Conservation (phyloP, 2,888 invertebrate genomes). For the Physocephala rufipes region DNA sequence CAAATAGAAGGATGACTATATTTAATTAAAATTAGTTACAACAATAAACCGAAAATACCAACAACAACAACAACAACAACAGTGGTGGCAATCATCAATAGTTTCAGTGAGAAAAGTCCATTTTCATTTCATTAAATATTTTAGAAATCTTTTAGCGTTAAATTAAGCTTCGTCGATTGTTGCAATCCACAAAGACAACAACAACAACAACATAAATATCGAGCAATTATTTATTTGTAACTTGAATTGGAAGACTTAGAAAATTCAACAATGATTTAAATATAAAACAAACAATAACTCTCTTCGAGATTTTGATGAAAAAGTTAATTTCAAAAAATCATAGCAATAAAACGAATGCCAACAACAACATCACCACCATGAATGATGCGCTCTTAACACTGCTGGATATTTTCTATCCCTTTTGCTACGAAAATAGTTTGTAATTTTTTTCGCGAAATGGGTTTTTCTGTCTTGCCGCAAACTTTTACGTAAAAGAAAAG, state of each 20-base stretch:
- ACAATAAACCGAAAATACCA: not conserved
- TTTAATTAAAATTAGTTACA: not conserved
- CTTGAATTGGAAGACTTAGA: no score
- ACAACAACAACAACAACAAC: conserved; percentile 6
- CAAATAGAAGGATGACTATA: conserved; percentile 46
- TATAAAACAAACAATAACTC: not conserved
- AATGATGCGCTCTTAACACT: not conserved
- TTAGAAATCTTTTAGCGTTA: not conserved
- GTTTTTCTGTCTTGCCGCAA: no score
- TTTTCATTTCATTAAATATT: no score
- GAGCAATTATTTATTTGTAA: no score
- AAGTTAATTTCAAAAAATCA: conserved; percentile 1
- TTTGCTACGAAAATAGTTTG: no score
- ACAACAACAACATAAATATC: not conserved
- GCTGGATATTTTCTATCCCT: not conserved
- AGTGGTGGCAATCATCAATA: not conserved
- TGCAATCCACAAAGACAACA: not conserved
- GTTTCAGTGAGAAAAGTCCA: no score
- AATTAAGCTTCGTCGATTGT: no score
- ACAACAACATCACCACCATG: not conserved
- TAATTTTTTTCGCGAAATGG: no score
- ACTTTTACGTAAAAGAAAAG: no score
- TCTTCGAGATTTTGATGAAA: no score
- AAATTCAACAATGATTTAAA: not conserved
- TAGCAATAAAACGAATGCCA: not conserved